phyloP scores from a whole-genome alignment of 1,140 invertebrate species.

The Orchesella cincta region DNA sequence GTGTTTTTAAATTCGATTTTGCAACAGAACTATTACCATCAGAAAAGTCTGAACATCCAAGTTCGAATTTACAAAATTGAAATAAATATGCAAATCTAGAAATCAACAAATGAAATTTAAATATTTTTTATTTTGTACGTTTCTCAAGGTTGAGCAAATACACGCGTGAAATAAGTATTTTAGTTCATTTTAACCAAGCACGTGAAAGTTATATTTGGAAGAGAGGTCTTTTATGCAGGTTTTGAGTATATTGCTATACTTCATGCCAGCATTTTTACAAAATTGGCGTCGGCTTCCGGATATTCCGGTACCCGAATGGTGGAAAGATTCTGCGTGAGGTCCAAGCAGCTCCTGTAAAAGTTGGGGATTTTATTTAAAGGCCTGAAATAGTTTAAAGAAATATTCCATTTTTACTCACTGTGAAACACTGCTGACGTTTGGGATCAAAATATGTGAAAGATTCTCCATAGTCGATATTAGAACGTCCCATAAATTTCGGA shows the following conservation, averaged over 20 bases:
- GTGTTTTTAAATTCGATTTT: too few relatives aligned
- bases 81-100: too few relatives aligned
- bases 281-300: neutral
- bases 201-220: too few relatives aligned
- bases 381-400: neutral
- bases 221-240: conserved; percentile 3
- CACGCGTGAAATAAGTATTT: too few relatives aligned
- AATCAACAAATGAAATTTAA: too few relatives aligned
- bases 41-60: too few relatives aligned
- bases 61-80: too few relatives aligned
- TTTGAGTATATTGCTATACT: neutral
- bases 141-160: too few relatives aligned
- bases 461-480: neutral
- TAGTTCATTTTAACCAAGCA: too few relatives aligned
- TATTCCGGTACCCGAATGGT: neutral
- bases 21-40: too few relatives aligned
- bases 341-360: neutral
- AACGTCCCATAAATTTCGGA: neutral
- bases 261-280: conserved; percentile 7
- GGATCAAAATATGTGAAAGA: neutral
- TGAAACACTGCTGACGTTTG: neutral
- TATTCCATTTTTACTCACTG: neutral
- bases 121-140: too few relatives aligned
- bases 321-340: neutral
- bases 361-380: neutral